A percentile compares a stretch with the other conserved stretches of the same genome.
Evolutionary conservation across 2,888 invertebrate species (phyloP).

Genomic region (Stenchaetothrips biformis): DNA sequence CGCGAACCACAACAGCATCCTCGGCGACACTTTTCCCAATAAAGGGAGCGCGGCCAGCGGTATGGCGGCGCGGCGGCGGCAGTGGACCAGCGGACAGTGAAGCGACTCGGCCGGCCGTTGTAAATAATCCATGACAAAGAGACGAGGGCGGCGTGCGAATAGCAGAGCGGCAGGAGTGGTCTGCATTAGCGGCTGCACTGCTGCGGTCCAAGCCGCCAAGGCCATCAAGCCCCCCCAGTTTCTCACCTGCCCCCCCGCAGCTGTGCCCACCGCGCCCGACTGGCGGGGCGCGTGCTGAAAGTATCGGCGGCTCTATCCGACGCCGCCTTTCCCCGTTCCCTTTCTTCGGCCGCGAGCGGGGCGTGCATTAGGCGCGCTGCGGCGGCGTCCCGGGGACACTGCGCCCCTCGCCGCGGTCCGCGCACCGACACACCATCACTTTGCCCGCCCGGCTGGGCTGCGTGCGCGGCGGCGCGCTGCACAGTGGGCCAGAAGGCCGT

Average conservation of each 20-base stretch:
- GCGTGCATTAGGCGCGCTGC: background rate
- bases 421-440: constrained; percentile 5
- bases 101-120: background rate
- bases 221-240: too few species aligned
- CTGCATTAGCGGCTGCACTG: too few species aligned
- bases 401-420: too few species aligned
- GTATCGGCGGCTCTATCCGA: background rate
- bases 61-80: background rate
- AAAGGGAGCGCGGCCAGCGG: background rate
- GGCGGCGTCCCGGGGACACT: background rate
- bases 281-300: background rate
- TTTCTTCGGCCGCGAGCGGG: background rate
- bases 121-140: too few species aligned
- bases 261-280: background rate
- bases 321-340: background rate
- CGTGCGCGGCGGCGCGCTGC: background rate
- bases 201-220: too few species aligned
- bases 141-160: too few species aligned
- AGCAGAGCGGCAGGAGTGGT: too few species aligned
- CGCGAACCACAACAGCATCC: constrained; percentile 6
- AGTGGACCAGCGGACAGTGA: background rate
- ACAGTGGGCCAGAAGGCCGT: background rate
- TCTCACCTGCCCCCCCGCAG: background rate
- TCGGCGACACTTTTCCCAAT: constrained; percentile 10
- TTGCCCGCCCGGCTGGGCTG: background rate